Base-by-base conservation (phyloP, 2,113 vertebrate species). In the Podilymbus podiceps region DNA sequence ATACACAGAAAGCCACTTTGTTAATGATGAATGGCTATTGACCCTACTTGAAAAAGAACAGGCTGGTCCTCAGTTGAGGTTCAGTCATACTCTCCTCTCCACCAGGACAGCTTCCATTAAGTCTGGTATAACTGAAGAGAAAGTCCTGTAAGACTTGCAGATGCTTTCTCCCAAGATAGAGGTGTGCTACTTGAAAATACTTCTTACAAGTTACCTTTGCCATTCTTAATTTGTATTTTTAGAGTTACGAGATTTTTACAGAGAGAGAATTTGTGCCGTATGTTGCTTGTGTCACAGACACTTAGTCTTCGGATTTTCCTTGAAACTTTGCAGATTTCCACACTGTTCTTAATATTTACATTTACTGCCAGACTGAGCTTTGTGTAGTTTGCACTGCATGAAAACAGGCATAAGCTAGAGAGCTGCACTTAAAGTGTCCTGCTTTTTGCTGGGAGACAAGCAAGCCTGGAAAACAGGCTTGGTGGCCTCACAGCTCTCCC, bases 21-120 rank as follows among this genome's bases (percentile, higher is more conserved):
- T 25, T 79, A 80, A 14, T 90, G 90, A 94, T 62, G 53, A 95
- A 94, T 38, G n/a, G 83, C 77, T 91, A n/a, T 38, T 69, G 86
- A 85, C 76, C 81, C 74, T 88, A 47, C 89, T 76, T 80, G 74
- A 85, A 64, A 85, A 75, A 76, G 67, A 85, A 92, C 88, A 95
- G 84, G 6, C 58, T 33, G 40, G 62, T 68, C 84, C 95, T 72
- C 46, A 72, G 73, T 60, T 85, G 69, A 85, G 35, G 73, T 82
- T 93, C 71, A 88, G 66, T 49, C 50, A 77, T 14, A 35, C 40
- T n/a, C 62, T 69, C 44, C 62, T 30, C 73, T 68, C 25, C 20
- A 40, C 24, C 56, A 67, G 30, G 21, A 50, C 2, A 84, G 30
- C 33, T 85, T 55, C 53, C 81, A 8, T 11, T 11, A 18, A 90